phyloP scores from a whole-genome alignment of 1,140 invertebrate genomes.

The Metaphire vulgaris region DNA sequence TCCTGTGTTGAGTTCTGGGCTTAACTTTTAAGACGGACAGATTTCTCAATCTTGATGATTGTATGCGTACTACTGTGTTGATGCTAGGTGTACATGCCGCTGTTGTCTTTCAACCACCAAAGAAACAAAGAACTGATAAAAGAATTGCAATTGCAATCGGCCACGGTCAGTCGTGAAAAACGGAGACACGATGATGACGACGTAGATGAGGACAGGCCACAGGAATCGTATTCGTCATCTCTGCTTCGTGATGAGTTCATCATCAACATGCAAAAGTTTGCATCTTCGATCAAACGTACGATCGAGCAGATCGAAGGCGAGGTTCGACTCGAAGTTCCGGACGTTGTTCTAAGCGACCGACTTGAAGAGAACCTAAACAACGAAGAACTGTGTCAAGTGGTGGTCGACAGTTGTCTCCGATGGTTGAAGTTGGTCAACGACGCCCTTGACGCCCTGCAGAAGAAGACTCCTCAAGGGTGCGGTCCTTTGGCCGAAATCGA shows the following conservation, averaged over 20 bases:
- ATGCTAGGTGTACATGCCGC: slow-evolving; percentile 49
- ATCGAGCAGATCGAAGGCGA: slow-evolving; percentile 54
- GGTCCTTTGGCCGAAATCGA: slow-evolving; percentile 73
- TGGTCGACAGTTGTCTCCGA: slow-evolving; percentile 43
- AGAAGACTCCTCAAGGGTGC: slow-evolving; percentile 58
- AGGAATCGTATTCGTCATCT: slow-evolving; percentile 36
- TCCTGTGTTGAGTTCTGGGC: too few species aligned
- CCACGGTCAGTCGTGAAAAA: not conserved
- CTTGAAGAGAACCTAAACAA: slow-evolving; percentile 47
- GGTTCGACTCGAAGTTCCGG: slow-evolving; percentile 51
- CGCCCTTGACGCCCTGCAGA: slow-evolving; percentile 47
- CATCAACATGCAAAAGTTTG: slow-evolving; percentile 54
- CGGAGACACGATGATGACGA: not conserved
- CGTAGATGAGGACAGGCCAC: not conserved
- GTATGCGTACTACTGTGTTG: too few species aligned
- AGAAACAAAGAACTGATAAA: slow-evolving; percentile 11
- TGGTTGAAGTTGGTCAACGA: slow-evolving; percentile 48
- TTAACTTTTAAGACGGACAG: too few species aligned
- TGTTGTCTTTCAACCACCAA: slow-evolving; percentile 48
- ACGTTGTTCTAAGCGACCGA: slow-evolving; percentile 40
- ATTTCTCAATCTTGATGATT: too few species aligned
- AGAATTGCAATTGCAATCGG: not conserved
- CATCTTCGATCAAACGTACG: slow-evolving; percentile 48
- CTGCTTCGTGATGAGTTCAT: slow-evolving; percentile 53
- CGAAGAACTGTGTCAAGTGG: slow-evolving; percentile 41